phyloP scores from a whole-genome alignment of 2,797 vertebrate species.

The Florisuga fusca region DNA sequence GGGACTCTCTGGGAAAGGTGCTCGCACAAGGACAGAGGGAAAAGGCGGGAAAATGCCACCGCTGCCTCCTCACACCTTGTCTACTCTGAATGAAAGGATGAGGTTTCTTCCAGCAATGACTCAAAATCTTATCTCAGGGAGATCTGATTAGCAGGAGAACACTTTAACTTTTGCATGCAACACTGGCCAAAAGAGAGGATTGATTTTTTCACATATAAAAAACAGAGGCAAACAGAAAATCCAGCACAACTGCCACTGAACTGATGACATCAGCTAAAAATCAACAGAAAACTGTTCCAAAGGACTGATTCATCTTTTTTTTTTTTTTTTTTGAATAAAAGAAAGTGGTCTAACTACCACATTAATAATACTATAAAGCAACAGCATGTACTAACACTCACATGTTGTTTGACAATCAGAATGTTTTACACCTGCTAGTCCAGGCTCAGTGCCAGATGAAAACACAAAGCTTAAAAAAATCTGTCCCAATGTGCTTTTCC shows the following conservation, averaged over 20 bases:
- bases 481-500: neutral
- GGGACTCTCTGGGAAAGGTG: neutral
- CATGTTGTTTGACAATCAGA: neutral
- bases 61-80: accelerated
- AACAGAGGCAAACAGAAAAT: neutral
- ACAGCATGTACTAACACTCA: neutral
- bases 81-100: neutral
- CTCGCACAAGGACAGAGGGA: neutral
- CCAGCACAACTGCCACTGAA: neutral
- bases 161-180: neutral
- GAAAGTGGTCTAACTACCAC: neutral
- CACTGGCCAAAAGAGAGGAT: neutral
- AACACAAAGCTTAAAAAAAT: neutral
- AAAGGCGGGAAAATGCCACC: no score
- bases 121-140: neutral
- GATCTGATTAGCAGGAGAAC: neutral
- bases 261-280: neutral
- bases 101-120: neutral
- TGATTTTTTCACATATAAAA: neutral
- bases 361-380: neutral
- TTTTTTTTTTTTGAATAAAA: neutral
- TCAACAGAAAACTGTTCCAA: neutral
- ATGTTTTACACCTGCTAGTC: constrained; percentile 16
- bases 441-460: neutral
- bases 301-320: neutral